Evolutionary conservation across 2,113 vertebrate species (phyloP).

Genomic region (Pedionomus torquatus): DNA sequence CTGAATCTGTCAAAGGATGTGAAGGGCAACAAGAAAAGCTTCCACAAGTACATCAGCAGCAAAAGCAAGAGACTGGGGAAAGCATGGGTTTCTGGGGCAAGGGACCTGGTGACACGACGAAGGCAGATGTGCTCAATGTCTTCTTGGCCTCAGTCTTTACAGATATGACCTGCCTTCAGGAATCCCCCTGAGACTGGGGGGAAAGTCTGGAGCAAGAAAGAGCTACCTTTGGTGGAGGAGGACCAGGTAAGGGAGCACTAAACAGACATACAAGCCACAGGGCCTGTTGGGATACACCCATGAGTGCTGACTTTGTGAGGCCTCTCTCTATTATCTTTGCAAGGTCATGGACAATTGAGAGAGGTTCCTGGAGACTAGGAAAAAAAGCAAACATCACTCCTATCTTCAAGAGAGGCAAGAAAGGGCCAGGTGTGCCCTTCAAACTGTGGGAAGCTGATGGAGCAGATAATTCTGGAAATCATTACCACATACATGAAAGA

Average conservation of each 20-base stretch:
- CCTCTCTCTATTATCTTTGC: neutral
- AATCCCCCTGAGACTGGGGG: neutral
- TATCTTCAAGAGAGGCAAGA: neutral
- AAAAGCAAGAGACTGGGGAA: neutral
- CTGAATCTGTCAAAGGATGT: neutral
- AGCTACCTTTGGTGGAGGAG: neutral
- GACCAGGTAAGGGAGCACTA: neutral
- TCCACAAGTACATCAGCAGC: neutral
- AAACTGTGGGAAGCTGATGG: neutral
- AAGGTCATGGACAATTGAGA: neutral
- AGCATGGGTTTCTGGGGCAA: neutral
- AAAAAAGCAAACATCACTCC: neutral
- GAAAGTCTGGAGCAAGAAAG: neutral
- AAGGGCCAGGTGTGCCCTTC: neutral
- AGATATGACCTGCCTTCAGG: neutral
- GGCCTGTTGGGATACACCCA: neutral
- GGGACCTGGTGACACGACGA: too few species aligned
- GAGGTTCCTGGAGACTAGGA: neutral
- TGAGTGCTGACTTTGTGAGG: neutral
- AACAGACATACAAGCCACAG: accelerated
- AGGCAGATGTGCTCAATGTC: neutral
- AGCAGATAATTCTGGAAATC: neutral
- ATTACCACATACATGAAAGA: neutral
- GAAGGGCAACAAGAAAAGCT: neutral
- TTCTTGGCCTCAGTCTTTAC: neutral